These are phyloP conservation scores for Kradibia gibbosae DNA, from an alignment of 1,140 invertebrate species.

Conservation along the genomic window DNA sequence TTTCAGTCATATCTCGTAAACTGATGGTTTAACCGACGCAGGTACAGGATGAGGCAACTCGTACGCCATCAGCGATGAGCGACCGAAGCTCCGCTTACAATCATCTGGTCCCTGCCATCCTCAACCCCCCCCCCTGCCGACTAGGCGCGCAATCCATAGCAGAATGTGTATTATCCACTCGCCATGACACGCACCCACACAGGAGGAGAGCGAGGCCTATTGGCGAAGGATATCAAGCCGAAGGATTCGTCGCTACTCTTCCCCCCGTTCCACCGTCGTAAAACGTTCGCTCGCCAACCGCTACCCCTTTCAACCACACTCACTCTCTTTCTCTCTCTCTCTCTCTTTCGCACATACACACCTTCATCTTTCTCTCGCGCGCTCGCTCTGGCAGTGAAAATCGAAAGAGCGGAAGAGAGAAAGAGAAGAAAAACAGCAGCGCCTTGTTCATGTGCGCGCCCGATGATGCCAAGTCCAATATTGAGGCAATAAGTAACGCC, in stretches of 20 bases:
- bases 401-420: too few relatives aligned
- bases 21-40: neutral
- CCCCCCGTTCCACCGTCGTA: too few relatives aligned
- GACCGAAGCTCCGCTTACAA: conserved; percentile 44
- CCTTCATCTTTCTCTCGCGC: too few relatives aligned
- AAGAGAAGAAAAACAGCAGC: neutral
- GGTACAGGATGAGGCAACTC: neutral
- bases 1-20: too few relatives aligned
- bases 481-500: neutral
- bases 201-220: neutral
- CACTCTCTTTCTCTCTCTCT: neutral
- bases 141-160: neutral
- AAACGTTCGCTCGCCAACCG: neutral
- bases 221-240: neutral
- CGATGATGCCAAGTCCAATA: neutral
- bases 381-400: too few relatives aligned
- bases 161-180: neutral
- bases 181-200: neutral
- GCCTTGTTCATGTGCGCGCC: neutral
- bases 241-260: too few relatives aligned
- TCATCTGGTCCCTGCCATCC: conserved; percentile 13
- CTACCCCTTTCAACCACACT: neutral
- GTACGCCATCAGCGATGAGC: conserved; percentile 24
- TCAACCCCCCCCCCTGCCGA: neutral
- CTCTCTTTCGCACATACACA: neutral